Evolutionary conservation across 92 coral and sea anemone genomes (phyloP).

Genomic region (Nematostella vectensis): DNA sequence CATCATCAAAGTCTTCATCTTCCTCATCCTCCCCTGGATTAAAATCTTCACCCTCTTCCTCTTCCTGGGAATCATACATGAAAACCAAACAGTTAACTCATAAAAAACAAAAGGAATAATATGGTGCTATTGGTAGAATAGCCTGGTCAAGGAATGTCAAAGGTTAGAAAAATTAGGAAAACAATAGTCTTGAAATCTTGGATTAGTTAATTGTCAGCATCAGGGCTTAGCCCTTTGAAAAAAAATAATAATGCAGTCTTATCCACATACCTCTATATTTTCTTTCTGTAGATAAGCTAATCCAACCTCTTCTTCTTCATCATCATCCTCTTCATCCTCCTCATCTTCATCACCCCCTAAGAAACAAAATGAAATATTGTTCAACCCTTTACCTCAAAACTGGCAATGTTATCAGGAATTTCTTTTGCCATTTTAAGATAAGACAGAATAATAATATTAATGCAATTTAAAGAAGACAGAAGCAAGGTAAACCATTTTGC

Average conservation of each 20-base stretch:
- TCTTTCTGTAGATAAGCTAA: conserved; percentile 82
- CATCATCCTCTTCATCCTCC: conserved; percentile 74
- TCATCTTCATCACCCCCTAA: conserved; percentile 44
- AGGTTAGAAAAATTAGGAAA: no score
- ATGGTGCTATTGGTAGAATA: background rate
- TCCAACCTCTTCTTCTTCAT: conserved; percentile 77
- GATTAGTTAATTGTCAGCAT: no score
- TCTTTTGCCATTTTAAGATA: no score
- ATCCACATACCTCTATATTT: conserved; percentile 66
- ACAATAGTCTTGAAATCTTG: no score
- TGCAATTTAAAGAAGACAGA: no score
- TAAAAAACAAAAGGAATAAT: background rate
- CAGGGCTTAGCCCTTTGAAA: no score
- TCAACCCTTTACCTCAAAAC: no score
- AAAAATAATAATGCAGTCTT: no score
- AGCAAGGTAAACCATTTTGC: no score
- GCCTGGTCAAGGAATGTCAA: background rate
- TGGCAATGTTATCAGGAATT: no score
- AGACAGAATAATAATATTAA: no score
- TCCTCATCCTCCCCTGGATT: conserved; percentile 94
- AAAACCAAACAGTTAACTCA: background rate
- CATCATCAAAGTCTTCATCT: conserved; percentile 77
- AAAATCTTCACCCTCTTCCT: conserved; percentile 92
- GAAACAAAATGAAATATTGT: background rate
- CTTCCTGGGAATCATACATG: conserved; percentile 36